Percentiles rank a stretch among this genome's conserved stretches.
phyloP scores from a whole-genome alignment of 2,888 invertebrate genomes.

The Polydesmus complanatus region DNA sequence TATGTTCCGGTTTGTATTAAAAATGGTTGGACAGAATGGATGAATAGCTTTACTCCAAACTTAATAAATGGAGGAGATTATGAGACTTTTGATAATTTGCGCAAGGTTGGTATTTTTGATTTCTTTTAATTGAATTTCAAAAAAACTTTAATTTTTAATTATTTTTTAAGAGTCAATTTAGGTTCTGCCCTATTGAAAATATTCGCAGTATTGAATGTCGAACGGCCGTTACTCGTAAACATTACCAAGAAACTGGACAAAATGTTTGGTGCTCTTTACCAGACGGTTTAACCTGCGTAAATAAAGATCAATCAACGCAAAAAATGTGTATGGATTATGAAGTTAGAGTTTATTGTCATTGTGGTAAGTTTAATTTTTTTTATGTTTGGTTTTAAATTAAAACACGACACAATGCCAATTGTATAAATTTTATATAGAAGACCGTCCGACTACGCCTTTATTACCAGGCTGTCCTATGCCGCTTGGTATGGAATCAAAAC shows the following conservation, averaged over 20 bases:
- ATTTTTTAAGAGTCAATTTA: too few relatives aligned
- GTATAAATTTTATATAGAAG: too few relatives aligned
- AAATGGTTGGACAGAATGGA: slow-evolving; percentile 66
- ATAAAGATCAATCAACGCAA: slow-evolving; percentile 20
- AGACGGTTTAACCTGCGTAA: slow-evolving; percentile 52
- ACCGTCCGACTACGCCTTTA: too few relatives aligned
- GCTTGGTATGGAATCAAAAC: slow-evolving; percentile 22
- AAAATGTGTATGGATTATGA: slow-evolving; percentile 62
- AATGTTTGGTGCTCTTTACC: slow-evolving; percentile 62
- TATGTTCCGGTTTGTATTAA: slow-evolving; percentile 30
- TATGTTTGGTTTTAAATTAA: background rate
- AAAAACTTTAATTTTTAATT: too few relatives aligned
- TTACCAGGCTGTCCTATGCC: slow-evolving; percentile 16
- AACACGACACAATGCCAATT: too few relatives aligned
- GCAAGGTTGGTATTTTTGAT: slow-evolving; percentile 6
- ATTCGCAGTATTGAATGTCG: slow-evolving; percentile 65
- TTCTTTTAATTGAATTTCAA: background rate
- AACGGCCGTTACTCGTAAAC: slow-evolving; percentile 46
- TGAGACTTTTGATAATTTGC: slow-evolving; percentile 23
- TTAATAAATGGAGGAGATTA: slow-evolving; percentile 27
- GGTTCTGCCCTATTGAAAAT: slow-evolving; percentile 41
- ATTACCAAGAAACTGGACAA: slow-evolving; percentile 53
- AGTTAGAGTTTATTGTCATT: slow-evolving; percentile 57
- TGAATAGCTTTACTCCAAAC: slow-evolving; percentile 39
- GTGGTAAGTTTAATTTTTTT: slow-evolving; percentile 30